Conservation (phyloP, 23 tunicate genomes). For the Phallusia fumigata region DNA sequence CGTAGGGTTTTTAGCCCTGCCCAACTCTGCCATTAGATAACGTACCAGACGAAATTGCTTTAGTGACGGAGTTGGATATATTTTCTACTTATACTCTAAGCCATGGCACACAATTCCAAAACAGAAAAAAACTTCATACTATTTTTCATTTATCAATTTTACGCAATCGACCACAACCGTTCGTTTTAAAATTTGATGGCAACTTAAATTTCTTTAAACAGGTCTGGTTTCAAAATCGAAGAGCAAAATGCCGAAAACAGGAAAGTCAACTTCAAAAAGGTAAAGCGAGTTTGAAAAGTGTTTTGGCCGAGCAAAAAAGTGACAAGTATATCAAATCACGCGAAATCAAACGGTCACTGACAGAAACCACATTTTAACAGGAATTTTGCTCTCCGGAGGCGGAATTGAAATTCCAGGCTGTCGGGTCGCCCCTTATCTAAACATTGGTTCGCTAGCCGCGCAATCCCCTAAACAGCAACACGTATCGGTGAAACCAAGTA, state of each 20-base stretch:
- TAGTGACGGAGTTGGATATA: no score
- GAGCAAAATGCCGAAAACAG: constrained; percentile 88
- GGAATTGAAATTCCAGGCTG: constrained; percentile 36
- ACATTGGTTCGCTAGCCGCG: constrained; percentile 13
- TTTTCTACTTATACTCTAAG: no score
- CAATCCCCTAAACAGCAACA: background rate
- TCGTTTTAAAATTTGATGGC: background rate
- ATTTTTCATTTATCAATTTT: no score
- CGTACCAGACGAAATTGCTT: no score
- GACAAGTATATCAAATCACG: no score
- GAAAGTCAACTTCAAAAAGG: constrained; percentile 85
- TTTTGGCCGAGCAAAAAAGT: no score
- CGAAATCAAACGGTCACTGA: no score
- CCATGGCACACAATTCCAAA: no score
- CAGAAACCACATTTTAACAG: no score
- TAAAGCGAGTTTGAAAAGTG: background rate
- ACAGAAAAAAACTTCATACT: no score
- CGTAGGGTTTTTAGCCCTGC: no score
- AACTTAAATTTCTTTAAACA: background rate
- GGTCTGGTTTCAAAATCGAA: constrained; percentile 94
- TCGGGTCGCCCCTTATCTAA: constrained; percentile 66
- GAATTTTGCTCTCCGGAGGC: constrained; percentile 17
- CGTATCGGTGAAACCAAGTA: background rate
- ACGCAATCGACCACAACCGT: background rate
- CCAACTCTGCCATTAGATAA: no score